Percentiles rank a stretch among this genome's conserved stretches.
Conservation (phyloP, 2,113 vertebrate species). For the Actenoides hombroni region DNA sequence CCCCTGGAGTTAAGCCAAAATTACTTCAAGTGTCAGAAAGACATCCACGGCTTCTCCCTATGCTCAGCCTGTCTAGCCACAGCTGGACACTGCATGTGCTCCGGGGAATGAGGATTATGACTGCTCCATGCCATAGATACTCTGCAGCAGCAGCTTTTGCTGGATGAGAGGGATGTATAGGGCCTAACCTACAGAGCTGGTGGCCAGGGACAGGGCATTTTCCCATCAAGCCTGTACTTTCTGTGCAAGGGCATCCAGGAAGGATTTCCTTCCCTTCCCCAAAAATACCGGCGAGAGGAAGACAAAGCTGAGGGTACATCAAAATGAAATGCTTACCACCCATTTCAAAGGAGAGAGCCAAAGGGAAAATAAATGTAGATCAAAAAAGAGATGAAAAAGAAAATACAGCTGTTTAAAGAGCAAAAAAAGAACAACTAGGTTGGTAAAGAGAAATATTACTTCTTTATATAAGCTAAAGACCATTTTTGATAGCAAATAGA, state of each 20-base stretch:
- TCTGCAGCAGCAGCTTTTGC: not conserved
- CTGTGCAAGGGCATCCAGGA: not conserved
- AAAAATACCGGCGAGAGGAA: not conserved
- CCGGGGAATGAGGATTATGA: accelerated
- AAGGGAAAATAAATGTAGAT: not conserved
- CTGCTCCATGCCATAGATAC: not conserved
- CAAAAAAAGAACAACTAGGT: not conserved
- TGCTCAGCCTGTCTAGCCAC: not conserved
- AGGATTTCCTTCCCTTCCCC: not conserved
- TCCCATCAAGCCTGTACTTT: not conserved
- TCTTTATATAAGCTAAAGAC: not conserved
- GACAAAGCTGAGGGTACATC: not conserved
- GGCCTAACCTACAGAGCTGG: not conserved
- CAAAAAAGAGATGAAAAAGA: not conserved
- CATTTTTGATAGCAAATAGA: not conserved
- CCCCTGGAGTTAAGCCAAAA: not conserved
- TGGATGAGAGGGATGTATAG: not conserved
- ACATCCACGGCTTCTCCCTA: not conserved
- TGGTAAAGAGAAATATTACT: not conserved
- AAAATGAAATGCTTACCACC: not conserved
- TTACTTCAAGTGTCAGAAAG: not conserved
- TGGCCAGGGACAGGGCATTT: not conserved
- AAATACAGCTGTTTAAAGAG: not conserved
- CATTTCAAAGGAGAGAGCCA: not conserved
- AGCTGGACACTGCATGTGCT: accelerated